Percentiles rank a stretch among this genome's conserved stretches.
Conservation (phyloP, 2,113 vertebrate genomes). For the Lipophrys pholis region DNA sequence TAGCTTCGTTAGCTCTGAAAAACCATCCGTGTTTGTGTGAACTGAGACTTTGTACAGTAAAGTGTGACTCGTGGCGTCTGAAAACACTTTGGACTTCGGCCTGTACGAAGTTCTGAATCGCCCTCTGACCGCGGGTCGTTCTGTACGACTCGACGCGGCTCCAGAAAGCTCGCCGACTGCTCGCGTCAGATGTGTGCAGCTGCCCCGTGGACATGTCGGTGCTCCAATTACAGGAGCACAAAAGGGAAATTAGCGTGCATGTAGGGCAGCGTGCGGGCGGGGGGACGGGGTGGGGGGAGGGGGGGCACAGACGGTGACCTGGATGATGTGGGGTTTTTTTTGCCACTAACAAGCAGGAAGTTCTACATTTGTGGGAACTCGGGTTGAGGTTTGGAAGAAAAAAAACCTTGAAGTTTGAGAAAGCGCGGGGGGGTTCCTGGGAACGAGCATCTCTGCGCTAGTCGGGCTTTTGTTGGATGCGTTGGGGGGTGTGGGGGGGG, state of each 20-base stretch:
- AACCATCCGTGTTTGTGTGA: too few species aligned
- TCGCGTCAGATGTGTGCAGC: too few species aligned
- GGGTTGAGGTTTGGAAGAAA: neutral
- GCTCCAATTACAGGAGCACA: slow-evolving; percentile 60
- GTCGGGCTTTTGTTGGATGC: slow-evolving; percentile 73
- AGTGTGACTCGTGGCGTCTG: too few species aligned
- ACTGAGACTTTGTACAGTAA: too few species aligned
- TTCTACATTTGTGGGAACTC: neutral
- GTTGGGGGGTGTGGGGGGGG: neutral
- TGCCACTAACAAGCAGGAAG: neutral
- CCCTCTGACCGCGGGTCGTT: too few species aligned
- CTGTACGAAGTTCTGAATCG: neutral
- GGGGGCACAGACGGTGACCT: slow-evolving; percentile 59
- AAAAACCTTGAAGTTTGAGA: slow-evolving; percentile 23
- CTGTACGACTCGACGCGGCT: too few species aligned
- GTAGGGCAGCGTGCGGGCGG: slow-evolving; percentile 49
- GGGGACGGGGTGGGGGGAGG: slow-evolving; percentile 33
- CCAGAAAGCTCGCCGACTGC: too few species aligned
- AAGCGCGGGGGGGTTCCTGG: slow-evolving; percentile 34
- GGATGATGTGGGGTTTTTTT: slow-evolving; percentile 55
- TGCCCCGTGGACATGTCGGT: slow-evolving; percentile 23
- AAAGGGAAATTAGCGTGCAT: slow-evolving; percentile 46
- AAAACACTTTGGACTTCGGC: too few species aligned
- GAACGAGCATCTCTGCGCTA: slow-evolving; percentile 73
- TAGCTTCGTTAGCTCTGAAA: too few species aligned